Evolutionary conservation across 2,797 vertebrate genomes (phyloP).

Genomic region (Sarcoramphus papa): DNA sequence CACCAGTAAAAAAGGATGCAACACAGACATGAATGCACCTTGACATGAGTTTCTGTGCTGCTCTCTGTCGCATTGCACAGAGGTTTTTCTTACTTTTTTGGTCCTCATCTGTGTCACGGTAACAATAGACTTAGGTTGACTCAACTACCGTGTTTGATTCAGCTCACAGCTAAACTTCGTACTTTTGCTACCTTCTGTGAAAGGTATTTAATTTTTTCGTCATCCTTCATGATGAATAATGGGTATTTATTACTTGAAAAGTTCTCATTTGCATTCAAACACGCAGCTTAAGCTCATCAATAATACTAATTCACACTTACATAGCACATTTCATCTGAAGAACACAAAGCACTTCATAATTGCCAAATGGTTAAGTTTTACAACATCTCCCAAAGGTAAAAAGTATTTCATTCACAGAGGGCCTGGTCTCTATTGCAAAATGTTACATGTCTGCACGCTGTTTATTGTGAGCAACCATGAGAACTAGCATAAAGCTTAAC

Average conservation of each 20-base stretch:
- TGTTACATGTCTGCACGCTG: neutral
- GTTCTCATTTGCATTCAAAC: conserved; percentile 22
- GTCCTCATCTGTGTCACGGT: too few species aligned
- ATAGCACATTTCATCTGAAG: conserved; percentile 20
- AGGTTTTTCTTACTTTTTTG: neutral
- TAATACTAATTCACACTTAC: conserved; percentile 21
- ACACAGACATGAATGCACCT: neutral
- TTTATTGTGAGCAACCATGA: neutral
- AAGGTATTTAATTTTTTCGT: neutral
- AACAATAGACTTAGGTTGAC: neutral
- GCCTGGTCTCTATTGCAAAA: neutral
- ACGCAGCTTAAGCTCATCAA: conserved; percentile 1
- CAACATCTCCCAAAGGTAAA: neutral
- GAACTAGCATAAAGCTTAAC: neutral
- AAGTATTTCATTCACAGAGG: neutral
- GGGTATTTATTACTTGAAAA: neutral
- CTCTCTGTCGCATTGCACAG: neutral
- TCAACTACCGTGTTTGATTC: neutral
- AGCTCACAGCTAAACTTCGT: neutral
- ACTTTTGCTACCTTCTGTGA: neutral
- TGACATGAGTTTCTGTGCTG: neutral
- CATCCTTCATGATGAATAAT: neutral
- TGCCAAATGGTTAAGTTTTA: conserved; percentile 7
- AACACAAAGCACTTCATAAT: conserved; percentile 21
- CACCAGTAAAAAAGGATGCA: neutral